phyloP scores from a whole-genome alignment of 2,888 invertebrate species.

The Melanchra persicariae region DNA sequence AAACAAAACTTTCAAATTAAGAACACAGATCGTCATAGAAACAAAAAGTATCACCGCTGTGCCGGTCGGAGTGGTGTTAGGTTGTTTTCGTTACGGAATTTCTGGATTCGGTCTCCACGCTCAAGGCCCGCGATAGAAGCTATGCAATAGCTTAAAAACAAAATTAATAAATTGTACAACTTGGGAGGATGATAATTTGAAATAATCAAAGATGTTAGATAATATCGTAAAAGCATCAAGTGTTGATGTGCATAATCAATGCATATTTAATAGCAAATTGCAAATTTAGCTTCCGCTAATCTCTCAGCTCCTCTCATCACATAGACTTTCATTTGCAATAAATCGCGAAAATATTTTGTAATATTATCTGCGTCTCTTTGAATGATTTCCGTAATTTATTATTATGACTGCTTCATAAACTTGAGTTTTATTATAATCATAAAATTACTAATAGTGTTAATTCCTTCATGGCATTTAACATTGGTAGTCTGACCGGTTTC shows the following conservation, averaged over 20 bases:
- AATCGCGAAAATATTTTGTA: neutral
- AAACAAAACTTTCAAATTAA: no score
- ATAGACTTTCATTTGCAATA: constrained; percentile 25
- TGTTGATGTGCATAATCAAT: neutral
- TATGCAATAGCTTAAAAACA: no score
- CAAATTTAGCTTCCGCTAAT: constrained; percentile 2
- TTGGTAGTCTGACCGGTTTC: neutral
- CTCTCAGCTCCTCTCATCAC: neutral
- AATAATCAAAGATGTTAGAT: neutral
- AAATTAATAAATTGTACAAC: no score
- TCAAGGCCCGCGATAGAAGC: no score
- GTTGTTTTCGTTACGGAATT: no score
- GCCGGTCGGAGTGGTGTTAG: no score
- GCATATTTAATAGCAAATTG: constrained; percentile 8
- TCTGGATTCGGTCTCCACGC: no score
- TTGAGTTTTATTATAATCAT: neutral
- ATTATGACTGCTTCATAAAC: constrained; percentile 2
- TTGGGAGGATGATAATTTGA: neutral
- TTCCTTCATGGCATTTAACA: neutral
- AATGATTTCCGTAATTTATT: constrained; percentile 5
- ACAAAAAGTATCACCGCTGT: no score
- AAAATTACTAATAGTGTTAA: neutral
- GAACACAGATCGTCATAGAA: no score
- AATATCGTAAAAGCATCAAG: neutral
- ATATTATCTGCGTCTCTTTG: neutral